Percentiles rank a stretch among this genome's conserved stretches.
These are phyloP conservation scores for Drosophila infuscata DNA, from an alignment of 2,888 invertebrate species.

Conservation along the genomic window DNA sequence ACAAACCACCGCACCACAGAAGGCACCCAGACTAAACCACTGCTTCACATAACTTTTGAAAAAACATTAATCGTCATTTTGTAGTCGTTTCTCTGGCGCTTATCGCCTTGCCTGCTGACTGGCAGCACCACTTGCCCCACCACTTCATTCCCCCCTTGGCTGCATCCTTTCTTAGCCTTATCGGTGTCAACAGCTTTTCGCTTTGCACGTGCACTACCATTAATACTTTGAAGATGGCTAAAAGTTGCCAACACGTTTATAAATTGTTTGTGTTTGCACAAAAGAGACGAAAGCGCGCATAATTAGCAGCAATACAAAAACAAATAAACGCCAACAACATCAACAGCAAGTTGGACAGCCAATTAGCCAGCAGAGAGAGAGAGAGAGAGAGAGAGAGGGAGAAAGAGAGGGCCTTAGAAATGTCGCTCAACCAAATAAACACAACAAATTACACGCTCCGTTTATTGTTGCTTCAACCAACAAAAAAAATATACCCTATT, in stretches of 20 bases:
- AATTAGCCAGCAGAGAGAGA: constrained; percentile 45
- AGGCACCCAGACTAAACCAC: neutral
- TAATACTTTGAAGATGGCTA: constrained; percentile 63
- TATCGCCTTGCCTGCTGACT: constrained; percentile 39
- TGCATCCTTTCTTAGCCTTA: constrained; percentile 11
- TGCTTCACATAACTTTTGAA: neutral
- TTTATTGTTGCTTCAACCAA: constrained; percentile 31
- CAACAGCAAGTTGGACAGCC: constrained; percentile 42
- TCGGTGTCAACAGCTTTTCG: constrained; percentile 25
- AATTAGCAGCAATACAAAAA: constrained; percentile 59
- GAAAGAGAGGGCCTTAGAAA: constrained; percentile 16
- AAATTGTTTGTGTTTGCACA: constrained; percentile 42
- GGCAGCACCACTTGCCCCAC: constrained; percentile 2
- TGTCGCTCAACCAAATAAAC: constrained; percentile 76
- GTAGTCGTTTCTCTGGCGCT: constrained; percentile 52
- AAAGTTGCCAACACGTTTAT: constrained; percentile 54
- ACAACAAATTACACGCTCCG: constrained; percentile 76
- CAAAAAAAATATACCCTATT: constrained; percentile 1
- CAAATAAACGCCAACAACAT: constrained; percentile 32
- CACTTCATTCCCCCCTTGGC: too few relatives aligned
- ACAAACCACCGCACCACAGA: neutral
- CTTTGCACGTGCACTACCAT: constrained; percentile 67
- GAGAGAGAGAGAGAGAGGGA: neutral
- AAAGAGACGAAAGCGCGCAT: constrained; percentile 63
- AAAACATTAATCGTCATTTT: constrained; percentile 61